Evolutionary conservation across 2,113 vertebrate species (phyloP), one percentile per base, ranked within the genome.

Genomic region (Sylvia atricapilla): DNA sequence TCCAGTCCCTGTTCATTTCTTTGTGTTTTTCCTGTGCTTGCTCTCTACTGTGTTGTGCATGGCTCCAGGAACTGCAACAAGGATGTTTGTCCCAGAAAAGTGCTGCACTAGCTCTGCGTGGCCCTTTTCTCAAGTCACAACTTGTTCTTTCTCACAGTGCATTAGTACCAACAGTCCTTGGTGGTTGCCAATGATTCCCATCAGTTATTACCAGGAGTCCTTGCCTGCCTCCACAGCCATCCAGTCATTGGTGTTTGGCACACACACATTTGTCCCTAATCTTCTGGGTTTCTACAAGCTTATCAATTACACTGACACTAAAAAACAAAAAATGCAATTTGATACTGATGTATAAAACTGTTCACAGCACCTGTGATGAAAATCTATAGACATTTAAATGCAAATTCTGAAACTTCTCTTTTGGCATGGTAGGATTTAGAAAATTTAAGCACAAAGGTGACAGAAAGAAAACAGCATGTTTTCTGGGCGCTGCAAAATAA

Each of bases 281-380:
- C 22, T 44, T 44, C 37, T 67, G 33, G 24, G 10, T n/a, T 50
- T 75, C 46, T 60, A n/a, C 53, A 46, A 25, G 33, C 13, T 46
- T 75, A n/a, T n/a, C 0, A 0, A 60, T 41, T 58, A 41, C 0
- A 0, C 21, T 67, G 20, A 67, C 46, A 46, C 7, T 9, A 44
- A 75, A 89, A 89, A 6, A 6, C 56, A 75, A 62, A 9, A 87
- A 74, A 58, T 49, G 15, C 7, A 50, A 20, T 28, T 55, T 6
- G 6, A 79, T 68, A 69, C 33, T 35, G 19, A 52, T 43, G 22
- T 43, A 53, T 53, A n/a, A 79, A 80, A 55, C 18, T 25, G 7
- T 70, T 87, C 78, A 15, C 20, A 75, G 25, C 7, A 22, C 13
- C 31, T 83, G 9, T 64, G 18, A 43, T 49, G 49, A 86, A 83